These are phyloP conservation scores for Labroides dimidiatus DNA, from an alignment of 2,797 vertebrate species.

Conservation along the genomic window DNA sequence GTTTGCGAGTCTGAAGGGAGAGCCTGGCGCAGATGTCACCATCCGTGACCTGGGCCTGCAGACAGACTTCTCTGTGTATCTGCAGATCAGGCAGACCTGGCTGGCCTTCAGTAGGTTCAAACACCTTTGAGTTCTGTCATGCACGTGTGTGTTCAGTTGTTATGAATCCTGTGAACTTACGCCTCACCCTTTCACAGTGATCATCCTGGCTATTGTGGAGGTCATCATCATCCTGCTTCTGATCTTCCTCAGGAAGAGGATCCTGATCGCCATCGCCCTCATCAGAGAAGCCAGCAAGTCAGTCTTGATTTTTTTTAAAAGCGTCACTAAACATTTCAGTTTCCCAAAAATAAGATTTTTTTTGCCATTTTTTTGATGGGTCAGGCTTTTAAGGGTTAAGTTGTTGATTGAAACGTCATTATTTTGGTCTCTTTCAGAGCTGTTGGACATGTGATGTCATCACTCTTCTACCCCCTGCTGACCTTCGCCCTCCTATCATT, in stretches of 20 bases:
- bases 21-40: constrained; percentile 87
- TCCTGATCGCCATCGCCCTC: constrained; percentile 93
- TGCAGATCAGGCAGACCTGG: constrained; percentile 96
- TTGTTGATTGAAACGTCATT: not conserved
- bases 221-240: constrained; percentile 90
- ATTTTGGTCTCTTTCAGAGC: constrained; percentile 81
- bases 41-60: constrained; percentile 92
- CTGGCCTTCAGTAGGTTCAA: constrained; percentile 90
- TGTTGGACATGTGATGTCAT: constrained; percentile 91
- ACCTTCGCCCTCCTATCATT: constrained; percentile 92
- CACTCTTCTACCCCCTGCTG: constrained; percentile 91
- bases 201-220: constrained; percentile 92
- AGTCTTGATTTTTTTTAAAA: constrained; percentile 21
- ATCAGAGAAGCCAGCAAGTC: constrained; percentile 97
- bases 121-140: not conserved
- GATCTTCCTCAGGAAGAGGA: constrained; percentile 95
- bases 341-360: no score
- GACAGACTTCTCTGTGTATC: constrained; percentile 91
- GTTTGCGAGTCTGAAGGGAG: constrained; percentile 83
- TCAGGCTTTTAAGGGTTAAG: no score
- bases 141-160: not conserved
- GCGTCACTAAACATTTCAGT: no score
- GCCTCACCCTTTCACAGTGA: constrained; percentile 83
- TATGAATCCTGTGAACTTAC: not conserved
- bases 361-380: no score